Base-by-base conservation (phyloP, 2,113 vertebrate genomes). In the Paratilapia polleni region DNA sequence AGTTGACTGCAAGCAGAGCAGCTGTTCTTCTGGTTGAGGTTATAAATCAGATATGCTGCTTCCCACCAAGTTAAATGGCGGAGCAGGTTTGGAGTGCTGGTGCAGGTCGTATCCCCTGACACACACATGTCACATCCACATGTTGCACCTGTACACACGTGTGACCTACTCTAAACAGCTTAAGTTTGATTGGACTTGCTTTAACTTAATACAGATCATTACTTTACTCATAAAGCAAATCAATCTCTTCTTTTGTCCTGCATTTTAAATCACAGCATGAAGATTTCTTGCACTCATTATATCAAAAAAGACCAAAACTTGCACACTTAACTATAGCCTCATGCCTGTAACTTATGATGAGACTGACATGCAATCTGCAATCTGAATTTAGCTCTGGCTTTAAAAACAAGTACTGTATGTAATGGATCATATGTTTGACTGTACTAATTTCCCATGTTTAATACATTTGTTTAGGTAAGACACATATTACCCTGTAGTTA, bases 11-110 rank as follows among this genome's bases (percentile, higher is more conserved):
- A 66, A 92, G 93, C 81, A 34, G 87, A 93, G 94, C 94, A 95
- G 94, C 95, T 95, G 93, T 83, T 93, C 86, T 87, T 91, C 91
- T 88, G 89, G 89, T 88, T 87, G 88, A 81, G 90, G 91, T 90
- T 90, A 88, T 94, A 94, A 95, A 94, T 95, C 94, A 91, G 80
- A 79, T 77, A 57, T 78, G 83, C 82, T 74, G 82, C 83, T 85
- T 93, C 90, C 82, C 82, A 54, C 82, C 8, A 52, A 84, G 88
- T 83, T 76, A 59, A 64, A 74, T 10, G 66, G 75, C 38, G 77
- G 76, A 76, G 60, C 78, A 47, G 70, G 68, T 66, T 62, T 31
- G 82, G 78, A 74, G 77, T 26, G 61, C 83, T 47, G 83, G 56
- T 22, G 52, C 20, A 10, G 28, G 76, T 87, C 58, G 17, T 31